Base-by-base conservation (phyloP, 2,797 vertebrate genomes). In the Benthosema pterotum region DNA sequence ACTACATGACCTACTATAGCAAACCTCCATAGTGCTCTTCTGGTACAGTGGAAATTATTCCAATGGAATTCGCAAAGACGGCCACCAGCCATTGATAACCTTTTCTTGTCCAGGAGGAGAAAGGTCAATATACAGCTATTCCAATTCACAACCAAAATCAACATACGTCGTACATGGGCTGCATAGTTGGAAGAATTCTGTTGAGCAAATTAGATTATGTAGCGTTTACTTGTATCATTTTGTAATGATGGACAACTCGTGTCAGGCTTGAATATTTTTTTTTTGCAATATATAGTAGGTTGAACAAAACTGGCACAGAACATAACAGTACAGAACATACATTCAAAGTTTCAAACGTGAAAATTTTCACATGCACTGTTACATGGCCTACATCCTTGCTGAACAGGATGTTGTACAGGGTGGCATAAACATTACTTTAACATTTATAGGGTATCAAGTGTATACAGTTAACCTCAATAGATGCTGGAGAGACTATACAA, bases 121-220 rank as follows among this genome's bases (percentile, higher is more conserved):
- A 62, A 65, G 87, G 89, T 87, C 89, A 90, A 90, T 89, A 90
- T 69, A 79, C 89, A 80, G 70, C 57, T 53, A 51, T 17, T 18
- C 18, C 49, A 22, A 51, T 51, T 11, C 9, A 7, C 4, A 16
- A 17, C 49, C 49, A 8, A 17, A 18, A 17, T 12, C 49, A 13
- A 13, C 12, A 17, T 51, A 12, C 15, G 11, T 11, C 12, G 11
- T 51, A 12, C 15, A 18, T 11, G 13, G 49, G 15, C 57, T 18
- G 69, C 69, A 63, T 8, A 69, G 48, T 67, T 22, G 47, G 22
- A 18, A 71, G 63, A 69, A 65, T 67, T 62, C 75, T 42, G 16
- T 2, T 1, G 28, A 66, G 25, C 32, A 32, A 11, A 19, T n/a
- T 48, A 46, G 17, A 54, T 45, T 48, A 50, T 19, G 57, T 47